Conservation (phyloP, 2,888 invertebrate genomes). For the Ornithoptera priamus region DNA sequence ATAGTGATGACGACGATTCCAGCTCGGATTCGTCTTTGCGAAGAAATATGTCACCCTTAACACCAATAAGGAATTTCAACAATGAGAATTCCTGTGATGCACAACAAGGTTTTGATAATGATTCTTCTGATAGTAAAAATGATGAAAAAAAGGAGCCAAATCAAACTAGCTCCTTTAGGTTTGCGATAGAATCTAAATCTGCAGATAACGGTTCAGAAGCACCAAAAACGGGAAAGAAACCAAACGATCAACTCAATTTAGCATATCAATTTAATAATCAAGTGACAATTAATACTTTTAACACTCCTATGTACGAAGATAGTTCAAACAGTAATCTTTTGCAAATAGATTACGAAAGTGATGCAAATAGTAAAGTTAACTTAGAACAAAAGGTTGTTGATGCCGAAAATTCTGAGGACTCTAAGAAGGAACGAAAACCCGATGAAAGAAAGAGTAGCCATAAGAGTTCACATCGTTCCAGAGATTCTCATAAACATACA, state of each 20-base stretch:
- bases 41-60: slow-evolving; percentile 73
- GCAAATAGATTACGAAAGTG: slow-evolving; percentile 74
- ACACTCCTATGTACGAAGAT: slow-evolving; percentile 67
- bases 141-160: slow-evolving; percentile 60
- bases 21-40: slow-evolving; percentile 68
- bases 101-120: slow-evolving; percentile 70
- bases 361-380: slow-evolving; percentile 70
- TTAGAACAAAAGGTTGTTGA: slow-evolving; percentile 57
- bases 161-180: slow-evolving; percentile 57
- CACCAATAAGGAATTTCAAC: slow-evolving; percentile 71
- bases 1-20: slow-evolving; percentile 64
- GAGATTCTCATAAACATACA: slow-evolving; percentile 66
- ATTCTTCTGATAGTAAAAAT: slow-evolving; percentile 49
- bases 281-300: slow-evolving; percentile 64
- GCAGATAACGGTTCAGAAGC: slow-evolving; percentile 51
- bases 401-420: slow-evolving; percentile 58
- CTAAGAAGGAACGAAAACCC: slow-evolving; percentile 57
- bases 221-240: slow-evolving; percentile 54
- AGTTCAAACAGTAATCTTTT: slow-evolving; percentile 72
- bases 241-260: slow-evolving; percentile 50
- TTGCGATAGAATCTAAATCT: slow-evolving; percentile 64
- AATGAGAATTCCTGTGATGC: slow-evolving; percentile 75
- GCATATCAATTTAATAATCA: slow-evolving; percentile 66
- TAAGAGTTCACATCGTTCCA: slow-evolving; percentile 65
- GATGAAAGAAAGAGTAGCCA: slow-evolving; percentile 62